These are phyloP conservation scores for Rhyacophila evoluta DNA, from an alignment of 2,888 invertebrate genomes.

Conservation along the genomic window DNA sequence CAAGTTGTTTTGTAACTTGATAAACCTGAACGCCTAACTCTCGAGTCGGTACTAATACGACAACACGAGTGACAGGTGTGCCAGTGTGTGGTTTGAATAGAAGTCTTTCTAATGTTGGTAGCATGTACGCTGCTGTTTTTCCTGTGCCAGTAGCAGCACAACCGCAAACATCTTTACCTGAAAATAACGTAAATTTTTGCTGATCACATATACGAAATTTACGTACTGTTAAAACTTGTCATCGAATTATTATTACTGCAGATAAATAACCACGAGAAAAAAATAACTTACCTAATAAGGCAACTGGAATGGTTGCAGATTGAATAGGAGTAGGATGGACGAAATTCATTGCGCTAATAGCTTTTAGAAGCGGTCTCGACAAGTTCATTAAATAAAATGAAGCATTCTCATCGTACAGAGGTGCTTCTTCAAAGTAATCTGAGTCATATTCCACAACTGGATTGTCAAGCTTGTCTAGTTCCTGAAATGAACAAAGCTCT, in stretches of 20 bases:
- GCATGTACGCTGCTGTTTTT: constrained; percentile 98
- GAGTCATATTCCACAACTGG: constrained; percentile 58
- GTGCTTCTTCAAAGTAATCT: constrained; percentile 75
- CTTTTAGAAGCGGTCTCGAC: constrained; percentile 92
- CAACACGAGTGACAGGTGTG: constrained; percentile 81
- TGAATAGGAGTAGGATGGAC: constrained; percentile 98
- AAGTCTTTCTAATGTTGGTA: constrained; percentile 94
- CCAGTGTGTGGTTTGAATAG: constrained; percentile 84
- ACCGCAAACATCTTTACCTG: constrained; percentile 95
- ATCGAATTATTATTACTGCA: no score
- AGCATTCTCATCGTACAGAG: constrained; percentile 74
- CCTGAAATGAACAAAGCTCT: no score
- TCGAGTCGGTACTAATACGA: constrained; percentile 96
- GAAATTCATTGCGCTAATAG: constrained; percentile 89
- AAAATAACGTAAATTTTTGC: no score
- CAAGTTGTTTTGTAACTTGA: constrained; percentile 90
- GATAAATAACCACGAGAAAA: no score
- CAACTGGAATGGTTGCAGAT: constrained; percentile 93
- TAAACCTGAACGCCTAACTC: constrained; percentile 91
- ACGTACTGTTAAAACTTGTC: no score
- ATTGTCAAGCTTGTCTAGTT: constrained; percentile 67
- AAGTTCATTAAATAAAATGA: constrained; percentile 96
- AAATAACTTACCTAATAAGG: constrained; percentile 74
- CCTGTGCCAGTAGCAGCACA: constrained; percentile 99
- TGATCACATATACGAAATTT: no score